Base-by-base conservation (phyloP, 2,797 vertebrate genomes). In the Cirrhinus mrigala region DNA sequence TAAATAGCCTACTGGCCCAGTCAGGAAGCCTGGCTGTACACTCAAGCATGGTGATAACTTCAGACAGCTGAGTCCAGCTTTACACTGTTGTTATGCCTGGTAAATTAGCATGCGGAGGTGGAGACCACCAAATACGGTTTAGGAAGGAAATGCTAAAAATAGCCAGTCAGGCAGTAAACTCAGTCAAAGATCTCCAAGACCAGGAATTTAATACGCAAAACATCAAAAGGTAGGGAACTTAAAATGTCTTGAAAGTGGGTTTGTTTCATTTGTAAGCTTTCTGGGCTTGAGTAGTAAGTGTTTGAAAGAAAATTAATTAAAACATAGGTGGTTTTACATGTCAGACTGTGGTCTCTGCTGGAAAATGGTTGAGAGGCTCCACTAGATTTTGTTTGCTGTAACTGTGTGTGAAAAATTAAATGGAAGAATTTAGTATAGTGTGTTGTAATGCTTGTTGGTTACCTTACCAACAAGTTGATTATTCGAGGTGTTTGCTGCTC, bases 111-210 rank as follows among this genome's bases (percentile, higher is more conserved):
- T 91, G 84, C 70, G 85, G 70, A 89, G 89, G 92, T 91, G 89
- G 89, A 92, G 90, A 89, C 84, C 87, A 91, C 93, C 89, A 88
- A 92, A 90, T 88, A 93, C 91, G 91, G 64, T 81, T 93, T 88
- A 90, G 29, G 29, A 91, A 88, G 83, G 79, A 91, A 90, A 87
- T 5, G 15, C 89, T 92, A 93, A 94, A 94, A 94, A 93, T 95
- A 94, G 89, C 85, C 88, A 87, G 66, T 77, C 79, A 87, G 79
- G 69, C 79, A 70, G 52, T 50, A 52, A 81, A 79, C 86, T 79
- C 84, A 79, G 52, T 58, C 69, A 70, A 37, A 68, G 20, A 44
- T 88, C 75, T 70, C 58, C 66, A 40, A 81, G 71, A 76, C 80
- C 14, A 54, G 29, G 88, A 87, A 90, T 90, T 90, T 85, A 86